Base-by-base conservation (phyloP, 2,888 invertebrate species). In the Pseudococcus viburni region DNA sequence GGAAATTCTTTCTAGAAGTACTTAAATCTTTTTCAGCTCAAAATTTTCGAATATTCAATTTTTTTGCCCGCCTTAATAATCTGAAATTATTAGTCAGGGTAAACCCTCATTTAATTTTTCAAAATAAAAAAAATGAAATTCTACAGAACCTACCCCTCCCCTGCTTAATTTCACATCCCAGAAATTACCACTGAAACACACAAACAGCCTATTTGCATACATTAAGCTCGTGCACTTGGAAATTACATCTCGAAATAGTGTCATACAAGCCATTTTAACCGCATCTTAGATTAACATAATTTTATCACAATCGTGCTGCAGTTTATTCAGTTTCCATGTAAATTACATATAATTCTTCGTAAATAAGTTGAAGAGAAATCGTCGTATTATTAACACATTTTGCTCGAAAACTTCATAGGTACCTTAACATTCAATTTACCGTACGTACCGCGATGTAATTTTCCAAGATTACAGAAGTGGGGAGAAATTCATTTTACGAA, bases 271-370 rank as follows among this genome's bases (percentile, higher is more conserved):
- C 8, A 51, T n/a, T 55, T 55, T 55, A 55, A 55, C 55, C 55
- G 48, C 48, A 51, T 55, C 55, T n/a, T n/a, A 55, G n/a, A 64
- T 64, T 64, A 64, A 64, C 64, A 64, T 64, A 64, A 64, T 22
- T 64, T 64, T 64, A 64, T 64, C 12, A 64, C 22, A 22, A 64
- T 64, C 64, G 64, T 12, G 15, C 5, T 15, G 22, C 22, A 64
- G 22, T 64, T 64, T 64, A 22, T 64, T 64, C 64, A 22, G 22
- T 64, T 64, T 64, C 19, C 19, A 64, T 64, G 22, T 64, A 64
- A 22, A 64, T 64, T 22, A n/a, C 59, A n/a, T 51, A n/a, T 55
- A 64, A 22, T 64, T 64, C 22, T 15, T 64, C 19, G 22, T 22
- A 64, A 19, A 64, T 64, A 19, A 64, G 22, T 19, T 9, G 19